Percentiles rank a stretch among this genome's conserved stretches.
These are phyloP conservation scores for Lordiphosa mommai DNA, from an alignment of 1,140 invertebrate species.

Conservation along the genomic window DNA sequence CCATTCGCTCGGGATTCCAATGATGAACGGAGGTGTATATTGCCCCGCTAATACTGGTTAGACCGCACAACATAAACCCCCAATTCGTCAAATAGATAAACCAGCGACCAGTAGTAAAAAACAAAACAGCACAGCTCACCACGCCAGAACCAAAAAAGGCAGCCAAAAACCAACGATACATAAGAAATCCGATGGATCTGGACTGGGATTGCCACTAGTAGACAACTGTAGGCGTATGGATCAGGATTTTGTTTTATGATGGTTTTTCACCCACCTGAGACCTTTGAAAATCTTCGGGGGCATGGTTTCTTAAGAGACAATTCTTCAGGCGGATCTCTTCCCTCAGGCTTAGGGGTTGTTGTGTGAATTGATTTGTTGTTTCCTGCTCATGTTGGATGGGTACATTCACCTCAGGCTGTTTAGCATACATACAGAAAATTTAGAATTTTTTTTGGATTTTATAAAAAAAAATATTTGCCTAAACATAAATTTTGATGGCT, in stretches of 20 bases:
- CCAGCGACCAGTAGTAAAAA: constrained; percentile 13
- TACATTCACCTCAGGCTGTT: too few species aligned
- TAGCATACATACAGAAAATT: background rate
- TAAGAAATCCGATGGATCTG: constrained; percentile 19
- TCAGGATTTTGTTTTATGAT: too few species aligned
- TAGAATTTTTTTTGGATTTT: background rate
- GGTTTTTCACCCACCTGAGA: constrained; percentile 35
- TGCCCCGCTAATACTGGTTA: constrained; percentile 22
- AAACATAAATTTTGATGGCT: background rate
- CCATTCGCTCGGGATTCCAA: background rate
- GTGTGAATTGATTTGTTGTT: background rate
- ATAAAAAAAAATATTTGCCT: background rate
- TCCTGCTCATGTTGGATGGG: too few species aligned
- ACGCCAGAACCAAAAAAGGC: constrained; percentile 25
- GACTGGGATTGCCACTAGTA: constrained; percentile 38
- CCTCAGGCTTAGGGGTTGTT: constrained; percentile 14
- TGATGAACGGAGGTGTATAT: constrained; percentile 27
- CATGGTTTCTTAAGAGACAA: constrained; percentile 20
- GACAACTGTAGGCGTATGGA: background rate
- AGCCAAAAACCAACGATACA: constrained; percentile 42
- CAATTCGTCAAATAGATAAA: constrained; percentile 52
- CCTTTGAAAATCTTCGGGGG: constrained; percentile 25
- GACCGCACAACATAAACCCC: constrained; percentile 38
- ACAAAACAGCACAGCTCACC: background rate
- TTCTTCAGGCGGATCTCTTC: constrained; percentile 13